Evolutionary conservation across 2,113 vertebrate species (phyloP).

Genomic region (Phasianus colchicus): DNA sequence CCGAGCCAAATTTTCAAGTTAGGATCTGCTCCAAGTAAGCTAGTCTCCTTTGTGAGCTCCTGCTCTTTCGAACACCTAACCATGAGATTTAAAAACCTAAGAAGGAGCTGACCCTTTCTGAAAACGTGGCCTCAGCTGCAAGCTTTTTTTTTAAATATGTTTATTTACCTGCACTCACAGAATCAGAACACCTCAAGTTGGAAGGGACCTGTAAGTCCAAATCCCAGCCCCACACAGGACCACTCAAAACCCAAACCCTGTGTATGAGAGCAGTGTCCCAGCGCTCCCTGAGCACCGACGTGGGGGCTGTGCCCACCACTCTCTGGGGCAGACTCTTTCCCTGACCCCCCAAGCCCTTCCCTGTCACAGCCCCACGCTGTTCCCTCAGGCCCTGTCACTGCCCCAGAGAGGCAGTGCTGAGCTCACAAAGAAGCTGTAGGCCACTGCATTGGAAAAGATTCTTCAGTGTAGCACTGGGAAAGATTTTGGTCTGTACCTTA

Average conservation of each 20-base stretch:
- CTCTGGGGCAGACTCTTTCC: not conserved
- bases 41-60: not conserved
- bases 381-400: not conserved
- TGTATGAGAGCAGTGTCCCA: not conserved
- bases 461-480: not conserved
- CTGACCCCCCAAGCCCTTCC: not conserved
- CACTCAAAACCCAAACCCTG: not conserved
- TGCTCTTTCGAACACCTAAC: not conserved
- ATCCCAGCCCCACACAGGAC: not conserved
- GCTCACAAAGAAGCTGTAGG: not conserved
- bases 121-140: not conserved
- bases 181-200: not conserved
- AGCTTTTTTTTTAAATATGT: not conserved
- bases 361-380: not conserved
- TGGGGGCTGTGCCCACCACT: not conserved
- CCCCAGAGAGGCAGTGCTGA: no score
- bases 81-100: not conserved
- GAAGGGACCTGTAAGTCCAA: not conserved
- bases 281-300: not conserved
- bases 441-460: not conserved
- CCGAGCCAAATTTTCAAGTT: not conserved
- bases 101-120: not conserved
- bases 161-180: not conserved
- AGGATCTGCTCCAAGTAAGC: not conserved
- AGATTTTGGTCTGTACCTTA: not conserved